These are phyloP conservation scores for Oscheius myriophilus DNA, from an alignment of 2,888 invertebrate genomes.

Conservation along the genomic window DNA sequence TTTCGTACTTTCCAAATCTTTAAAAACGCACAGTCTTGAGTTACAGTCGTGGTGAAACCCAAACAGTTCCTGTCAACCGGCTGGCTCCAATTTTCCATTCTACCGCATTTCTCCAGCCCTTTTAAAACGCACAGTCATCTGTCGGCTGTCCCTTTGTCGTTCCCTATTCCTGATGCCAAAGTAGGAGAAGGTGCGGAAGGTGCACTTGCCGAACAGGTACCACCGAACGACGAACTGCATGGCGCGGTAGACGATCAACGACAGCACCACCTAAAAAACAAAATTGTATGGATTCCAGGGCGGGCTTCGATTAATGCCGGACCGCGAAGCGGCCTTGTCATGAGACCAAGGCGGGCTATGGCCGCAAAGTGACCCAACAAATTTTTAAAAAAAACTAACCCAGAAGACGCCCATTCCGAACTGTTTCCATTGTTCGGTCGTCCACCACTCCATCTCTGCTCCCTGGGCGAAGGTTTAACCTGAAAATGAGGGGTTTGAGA, in stretches of 20 bases:
- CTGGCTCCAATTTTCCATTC: background rate
- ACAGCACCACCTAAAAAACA: conserved; percentile 54
- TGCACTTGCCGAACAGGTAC: conserved; percentile 63
- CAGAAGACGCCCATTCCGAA: conserved; percentile 28
- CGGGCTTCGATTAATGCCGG: background rate
- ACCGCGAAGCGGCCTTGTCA: too few species aligned
- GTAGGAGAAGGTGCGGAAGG: conserved; percentile 67
- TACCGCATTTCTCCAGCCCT: too few species aligned
- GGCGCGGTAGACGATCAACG: conserved; percentile 62
- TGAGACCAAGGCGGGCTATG: background rate
- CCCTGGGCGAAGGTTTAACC: conserved; percentile 12
- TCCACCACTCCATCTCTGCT: conserved; percentile 21
- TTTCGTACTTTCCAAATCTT: too few species aligned
- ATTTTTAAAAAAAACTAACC: conserved; percentile 6
- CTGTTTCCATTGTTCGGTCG: conserved; percentile 22
- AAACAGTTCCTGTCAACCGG: too few species aligned
- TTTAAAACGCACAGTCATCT: conserved; percentile 45
- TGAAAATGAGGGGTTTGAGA: background rate
- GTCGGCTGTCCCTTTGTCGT: conserved; percentile 45
- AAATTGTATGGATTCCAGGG: too few species aligned
- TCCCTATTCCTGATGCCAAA: conserved; percentile 55
- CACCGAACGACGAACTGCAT: conserved; percentile 67
- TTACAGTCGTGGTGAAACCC: too few species aligned
- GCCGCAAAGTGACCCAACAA: background rate
- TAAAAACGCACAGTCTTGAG: too few species aligned